These are phyloP conservation scores for Pollenia amentaria DNA, from an alignment of 2,888 invertebrate genomes.

Conservation along the genomic window DNA sequence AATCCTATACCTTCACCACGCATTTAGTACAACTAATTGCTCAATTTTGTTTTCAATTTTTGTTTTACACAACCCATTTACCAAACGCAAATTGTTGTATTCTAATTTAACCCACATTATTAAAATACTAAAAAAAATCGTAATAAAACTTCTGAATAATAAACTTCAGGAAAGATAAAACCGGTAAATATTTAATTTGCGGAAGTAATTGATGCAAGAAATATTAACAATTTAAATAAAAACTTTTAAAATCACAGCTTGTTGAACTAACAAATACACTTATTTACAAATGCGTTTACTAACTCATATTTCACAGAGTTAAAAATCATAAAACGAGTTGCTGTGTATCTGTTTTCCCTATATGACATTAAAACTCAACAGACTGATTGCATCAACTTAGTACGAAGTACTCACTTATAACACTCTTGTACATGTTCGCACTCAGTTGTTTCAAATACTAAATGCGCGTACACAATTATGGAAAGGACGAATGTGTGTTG, in stretches of 20 bases:
- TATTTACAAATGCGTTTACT: neutral
- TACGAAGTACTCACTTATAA: neutral
- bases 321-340: neutral
- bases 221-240: neutral
- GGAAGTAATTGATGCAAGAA: conserved; percentile 44
- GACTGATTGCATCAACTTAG: conserved; percentile 29
- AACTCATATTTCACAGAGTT: neutral
- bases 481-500: neutral
- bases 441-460: neutral
- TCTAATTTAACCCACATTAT: too few species aligned
- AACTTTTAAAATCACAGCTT: neutral
- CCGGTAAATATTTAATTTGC: conserved; percentile 53
- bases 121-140: neutral
- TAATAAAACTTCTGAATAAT: neutral
- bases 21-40: too few species aligned
- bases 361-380: conserved; percentile 43
- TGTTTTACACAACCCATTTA: too few species aligned
- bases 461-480: too few species aligned
- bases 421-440: neutral
- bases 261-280: conserved; percentile 21
- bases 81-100: too few species aligned
- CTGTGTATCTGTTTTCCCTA: conserved; percentile 12
- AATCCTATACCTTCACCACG: too few species aligned
- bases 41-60: too few species aligned
- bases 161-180: conserved; percentile 7